A percentile compares a stretch with the other conserved stretches of the same genome.
phyloP scores from a whole-genome alignment of 1,140 invertebrate genomes.

The Chironomus striatipennis region DNA sequence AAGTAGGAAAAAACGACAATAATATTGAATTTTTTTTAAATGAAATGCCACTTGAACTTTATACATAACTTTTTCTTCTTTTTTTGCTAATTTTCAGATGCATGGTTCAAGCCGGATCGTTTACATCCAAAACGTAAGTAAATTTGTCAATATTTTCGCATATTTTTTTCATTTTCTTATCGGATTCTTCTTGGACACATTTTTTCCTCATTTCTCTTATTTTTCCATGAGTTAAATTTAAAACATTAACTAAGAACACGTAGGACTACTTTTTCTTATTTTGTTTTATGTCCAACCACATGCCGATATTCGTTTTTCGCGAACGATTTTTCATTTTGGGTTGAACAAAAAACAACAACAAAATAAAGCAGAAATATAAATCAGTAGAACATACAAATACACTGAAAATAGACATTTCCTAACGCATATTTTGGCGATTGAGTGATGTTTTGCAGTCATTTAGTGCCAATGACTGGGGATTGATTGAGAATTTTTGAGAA shows the following conservation, averaged over 20 bases:
- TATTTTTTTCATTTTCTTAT: background rate
- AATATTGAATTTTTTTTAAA: background rate
- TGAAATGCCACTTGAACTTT: background rate
- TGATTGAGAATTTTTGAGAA: too few species aligned
- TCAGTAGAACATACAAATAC: too few species aligned
- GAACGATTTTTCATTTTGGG: too few species aligned
- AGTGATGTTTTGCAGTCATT: too few species aligned
- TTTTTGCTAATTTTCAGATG: conserved; percentile 57
- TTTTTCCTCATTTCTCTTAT: background rate
- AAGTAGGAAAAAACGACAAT: too few species aligned
- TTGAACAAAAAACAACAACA: too few species aligned
- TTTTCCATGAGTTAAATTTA: conserved; percentile 5
- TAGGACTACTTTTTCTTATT: conserved; percentile 3
- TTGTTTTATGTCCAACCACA: background rate
- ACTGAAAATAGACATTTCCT: too few species aligned
- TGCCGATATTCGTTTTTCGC: background rate
- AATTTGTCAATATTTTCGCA: background rate
- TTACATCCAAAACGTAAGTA: conserved; percentile 79
- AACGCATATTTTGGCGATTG: too few species aligned
- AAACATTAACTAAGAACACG: background rate
- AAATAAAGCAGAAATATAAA: too few species aligned
- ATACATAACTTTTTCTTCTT: conserved; percentile 24
- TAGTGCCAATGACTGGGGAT: too few species aligned
- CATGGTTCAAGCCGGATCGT: conserved; percentile 82
- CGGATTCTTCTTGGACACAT: conserved; percentile 26